phyloP scores from a whole-genome alignment of 2,113 vertebrate species.

The Uria lomvia region DNA sequence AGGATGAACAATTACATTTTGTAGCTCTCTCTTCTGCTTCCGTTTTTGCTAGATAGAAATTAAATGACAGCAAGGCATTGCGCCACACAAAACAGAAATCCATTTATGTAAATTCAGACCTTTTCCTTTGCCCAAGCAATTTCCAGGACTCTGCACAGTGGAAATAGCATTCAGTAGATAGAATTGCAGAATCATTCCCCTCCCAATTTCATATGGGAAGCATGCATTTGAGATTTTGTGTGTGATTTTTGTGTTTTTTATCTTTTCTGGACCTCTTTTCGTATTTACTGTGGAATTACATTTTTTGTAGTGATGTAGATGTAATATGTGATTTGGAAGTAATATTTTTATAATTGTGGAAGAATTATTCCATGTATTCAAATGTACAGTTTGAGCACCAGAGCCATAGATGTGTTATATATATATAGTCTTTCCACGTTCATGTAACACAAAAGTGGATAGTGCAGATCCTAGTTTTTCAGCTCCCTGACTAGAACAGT shows the following conservation, averaged over 20 bases:
- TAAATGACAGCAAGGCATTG: not conserved
- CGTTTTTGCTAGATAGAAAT: not conserved
- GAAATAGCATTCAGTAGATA: slow-evolving; percentile 3
- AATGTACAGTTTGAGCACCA: not conserved
- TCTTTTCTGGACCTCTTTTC: not conserved
- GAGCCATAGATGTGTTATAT: not conserved
- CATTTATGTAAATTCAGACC: slow-evolving; percentile 50
- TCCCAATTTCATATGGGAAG: not conserved
- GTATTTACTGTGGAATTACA: not conserved
- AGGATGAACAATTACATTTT: not conserved
- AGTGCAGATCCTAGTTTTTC: not conserved
- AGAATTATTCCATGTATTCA: not conserved
- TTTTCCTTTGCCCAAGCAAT: slow-evolving; percentile 32
- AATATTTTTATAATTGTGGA: not conserved
- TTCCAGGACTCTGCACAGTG: not conserved
- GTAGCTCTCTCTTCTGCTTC: not conserved
- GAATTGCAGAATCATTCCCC: not conserved
- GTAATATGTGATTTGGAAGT: not conserved
- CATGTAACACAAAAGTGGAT: not conserved
- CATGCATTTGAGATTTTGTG: not conserved
- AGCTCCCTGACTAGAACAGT: not conserved
- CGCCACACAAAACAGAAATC: not conserved
- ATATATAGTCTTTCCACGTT: not conserved
- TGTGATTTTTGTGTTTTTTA: not conserved
- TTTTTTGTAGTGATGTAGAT: not conserved